Base-by-base conservation (phyloP, 2,888 invertebrate species). In the Teleogryllus oceanicus region DNA sequence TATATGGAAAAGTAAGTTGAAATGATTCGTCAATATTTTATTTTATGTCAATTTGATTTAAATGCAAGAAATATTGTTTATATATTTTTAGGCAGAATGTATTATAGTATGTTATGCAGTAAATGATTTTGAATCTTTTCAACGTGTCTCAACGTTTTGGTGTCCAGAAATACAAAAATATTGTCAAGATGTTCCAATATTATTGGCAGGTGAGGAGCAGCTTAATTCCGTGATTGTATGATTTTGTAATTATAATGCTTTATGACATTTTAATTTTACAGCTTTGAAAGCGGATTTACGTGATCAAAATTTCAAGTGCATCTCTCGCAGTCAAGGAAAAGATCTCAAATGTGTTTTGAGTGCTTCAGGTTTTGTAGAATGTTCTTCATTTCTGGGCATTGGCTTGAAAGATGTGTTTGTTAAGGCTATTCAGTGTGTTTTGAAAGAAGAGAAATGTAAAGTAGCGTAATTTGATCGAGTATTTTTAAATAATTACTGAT, bases 281-380 rank as follows among this genome's bases (percentile, higher is more conserved):
- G 62, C 62, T 18, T 62, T 62, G n/a, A 62, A 62, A n/a, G n/a
- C 62, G 5, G 62, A 62, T 62, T 62, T 62, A n/a, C n/a, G 62
- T 62, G n/a, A n/a, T n/a, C 13, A n/a, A 62, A 62, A 62, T n/a
- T 62, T 62, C 16, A 62, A n/a, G n/a, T 62, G 62, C n/a, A 62
- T 62, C n/a, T 18, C 62, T n/a, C 13, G n/a, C 13, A 13, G n/a
- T 62, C 16, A 62, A 18, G 62, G 62, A 13, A 62, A 62, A 62
- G 62, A 62, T 5, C 62, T 62, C 4, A 62, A 62, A 62, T 18
- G n/a, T 62, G 13, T n/a, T 18, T n/a, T 62, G n/a, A 62, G 16
- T 62, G 62, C 62, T 62, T 62, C 62, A 62, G n/a, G 62, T 62
- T 62, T 62, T 62, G 62, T 62, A n/a, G 62, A 62, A n/a, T 62